Base-by-base conservation (phyloP, 1,140 invertebrate genomes). In the Drosophila baimaii region DNA sequence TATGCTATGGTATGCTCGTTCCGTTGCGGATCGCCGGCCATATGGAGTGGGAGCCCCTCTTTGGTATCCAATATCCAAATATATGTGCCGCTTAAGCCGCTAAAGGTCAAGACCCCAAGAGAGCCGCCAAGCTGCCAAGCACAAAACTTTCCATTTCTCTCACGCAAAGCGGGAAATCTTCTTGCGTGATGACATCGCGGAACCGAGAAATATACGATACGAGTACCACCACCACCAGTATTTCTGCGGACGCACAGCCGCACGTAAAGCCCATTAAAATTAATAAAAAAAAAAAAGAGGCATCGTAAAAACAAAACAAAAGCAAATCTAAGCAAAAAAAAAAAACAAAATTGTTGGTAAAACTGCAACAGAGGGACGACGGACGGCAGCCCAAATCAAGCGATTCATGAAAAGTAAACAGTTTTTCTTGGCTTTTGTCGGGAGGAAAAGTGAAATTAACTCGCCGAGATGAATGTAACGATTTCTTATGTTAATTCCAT, bases 241-340 rank as follows among this genome's bases (percentile, higher is more conserved):
- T 25, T 31, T 35, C 29, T 55, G 56, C 29, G 27, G 52, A 49
- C 51, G 33, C 35, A 71, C 54, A 44, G 65, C 55, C 66, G 72
- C 83, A 83, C 80, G 77, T 79, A 89, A 83, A 71, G 59, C 59
- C 84, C 79, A 86, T 86, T 83, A 89, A 88, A 83, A 83, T 83
- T 79, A 77, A 83, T 86, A 86, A 83, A 79, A 83, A 74, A 15
- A 77, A 83, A 88, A 86, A 83, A 79, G 79, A 74, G 17, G 12
- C 49, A 39, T 15, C 44, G 63, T 49, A 65, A 74, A 76, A 47
- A 51, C 59, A 65, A 71, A 76, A 47, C 56, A 63, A 65, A 71
- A 62, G 65, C 58, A 73, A 64, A 54, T 35, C 51, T 21, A 13
- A 4, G 51, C 51, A 54, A 73, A 80, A n/a, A n/a, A 70, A 80